Percentiles rank a stretch among this genome's conserved stretches.
These are phyloP conservation scores for Agrochola litura DNA, from an alignment of 2,888 invertebrate genomes.

Conservation along the genomic window DNA sequence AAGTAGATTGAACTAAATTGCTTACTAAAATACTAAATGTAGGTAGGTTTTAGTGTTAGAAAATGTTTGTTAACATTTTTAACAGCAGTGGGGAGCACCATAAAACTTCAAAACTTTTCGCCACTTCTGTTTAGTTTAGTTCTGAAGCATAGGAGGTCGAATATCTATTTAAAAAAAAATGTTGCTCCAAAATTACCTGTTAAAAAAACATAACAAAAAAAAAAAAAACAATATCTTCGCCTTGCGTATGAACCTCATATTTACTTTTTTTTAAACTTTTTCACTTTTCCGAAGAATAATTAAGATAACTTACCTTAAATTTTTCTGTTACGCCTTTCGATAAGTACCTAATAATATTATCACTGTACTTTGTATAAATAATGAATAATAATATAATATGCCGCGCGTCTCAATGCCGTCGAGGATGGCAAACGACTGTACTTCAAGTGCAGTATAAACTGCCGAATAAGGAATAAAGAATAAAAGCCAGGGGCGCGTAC, in stretches of 20 bases:
- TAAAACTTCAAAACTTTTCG: not conserved
- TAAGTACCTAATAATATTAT: not conserved
- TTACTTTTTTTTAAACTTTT: too few relatives aligned
- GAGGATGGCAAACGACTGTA: slow-evolving; percentile 44
- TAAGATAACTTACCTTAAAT: slow-evolving; percentile 42
- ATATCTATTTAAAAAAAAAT: not conserved
- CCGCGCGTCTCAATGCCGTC: slow-evolving; percentile 32
- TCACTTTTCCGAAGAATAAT: slow-evolving; percentile 9
- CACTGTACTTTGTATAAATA: slow-evolving; percentile 32
- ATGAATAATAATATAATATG: slow-evolving; percentile 14
- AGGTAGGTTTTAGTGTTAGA: too few relatives aligned
- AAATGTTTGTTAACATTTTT: too few relatives aligned
- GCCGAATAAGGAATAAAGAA: slow-evolving; percentile 58
- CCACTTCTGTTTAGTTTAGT: not conserved
- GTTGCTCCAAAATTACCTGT: not conserved
- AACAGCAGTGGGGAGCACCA: too few relatives aligned
- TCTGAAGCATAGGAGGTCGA: not conserved
- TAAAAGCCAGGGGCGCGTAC: slow-evolving; percentile 49
- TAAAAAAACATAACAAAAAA: not conserved
- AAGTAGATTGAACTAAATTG: too few relatives aligned
- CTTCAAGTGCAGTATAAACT: slow-evolving; percentile 18
- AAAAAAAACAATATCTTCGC: not conserved
- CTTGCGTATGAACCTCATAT: not conserved
- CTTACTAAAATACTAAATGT: too few relatives aligned
- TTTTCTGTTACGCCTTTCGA: slow-evolving; percentile 35